Conservation (phyloP, 2,797 vertebrate genomes). For the Acrossocheilus fasciatus region DNA sequence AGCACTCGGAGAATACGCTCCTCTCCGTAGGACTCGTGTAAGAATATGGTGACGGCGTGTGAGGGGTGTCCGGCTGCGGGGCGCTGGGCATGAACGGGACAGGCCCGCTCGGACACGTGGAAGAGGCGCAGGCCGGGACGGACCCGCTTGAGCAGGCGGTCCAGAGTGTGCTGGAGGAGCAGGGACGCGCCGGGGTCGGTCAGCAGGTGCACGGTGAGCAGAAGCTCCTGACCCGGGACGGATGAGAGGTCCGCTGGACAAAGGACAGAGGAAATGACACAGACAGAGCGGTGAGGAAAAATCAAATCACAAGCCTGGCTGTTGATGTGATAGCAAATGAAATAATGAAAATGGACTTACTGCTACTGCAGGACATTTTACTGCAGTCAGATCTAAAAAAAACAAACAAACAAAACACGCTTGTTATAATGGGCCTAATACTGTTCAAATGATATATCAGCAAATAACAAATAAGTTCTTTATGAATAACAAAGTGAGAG, state of each 20-base stretch:
- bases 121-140: constrained; percentile 86
- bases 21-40: constrained; percentile 86
- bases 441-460: neutral
- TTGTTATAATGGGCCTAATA: neutral
- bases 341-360: constrained; percentile 66
- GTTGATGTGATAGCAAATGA: neutral
- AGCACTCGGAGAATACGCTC: constrained; percentile 85
- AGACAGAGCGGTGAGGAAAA: constrained; percentile 6
- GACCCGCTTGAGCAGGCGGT: constrained; percentile 84
- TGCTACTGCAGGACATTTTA: constrained; percentile 74
- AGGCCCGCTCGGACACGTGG: constrained; percentile 87
- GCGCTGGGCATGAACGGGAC: constrained; percentile 73
- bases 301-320: neutral
- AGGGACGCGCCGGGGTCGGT: constrained; percentile 82
- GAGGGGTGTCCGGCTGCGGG: constrained; percentile 82
- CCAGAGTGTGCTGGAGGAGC: constrained; percentile 86
- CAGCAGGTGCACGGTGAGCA: constrained; percentile 89
- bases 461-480: too few relatives aligned
- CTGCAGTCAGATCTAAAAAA: constrained; percentile 74
- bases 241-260: constrained; percentile 69
- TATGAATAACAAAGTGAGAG: too few relatives aligned
- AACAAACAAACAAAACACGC: constrained; percentile 17
- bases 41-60: constrained; percentile 89
- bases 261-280: constrained; percentile 30
- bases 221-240: constrained; percentile 68